These are phyloP conservation scores for Piaya cayana DNA, from an alignment of 2,113 vertebrate species.

Conservation along the genomic window DNA sequence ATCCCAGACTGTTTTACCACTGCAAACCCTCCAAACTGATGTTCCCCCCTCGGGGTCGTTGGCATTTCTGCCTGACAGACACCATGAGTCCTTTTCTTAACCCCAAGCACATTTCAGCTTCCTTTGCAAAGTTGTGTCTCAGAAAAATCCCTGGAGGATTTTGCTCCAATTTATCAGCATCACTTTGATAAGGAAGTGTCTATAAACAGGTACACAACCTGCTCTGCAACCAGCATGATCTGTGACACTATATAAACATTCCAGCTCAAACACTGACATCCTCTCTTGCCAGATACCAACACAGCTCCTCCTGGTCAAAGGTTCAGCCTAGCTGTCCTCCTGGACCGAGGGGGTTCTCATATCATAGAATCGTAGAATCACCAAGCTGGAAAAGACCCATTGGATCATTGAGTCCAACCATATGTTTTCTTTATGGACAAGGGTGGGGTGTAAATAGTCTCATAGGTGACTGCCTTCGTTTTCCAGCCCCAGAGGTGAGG, in stretches of 20 bases:
- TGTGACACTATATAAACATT: too few relatives aligned
- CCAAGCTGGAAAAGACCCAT: too few relatives aligned
- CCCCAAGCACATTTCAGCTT: not conserved
- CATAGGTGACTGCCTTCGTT: fast-evolving
- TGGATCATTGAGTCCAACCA: too few relatives aligned
- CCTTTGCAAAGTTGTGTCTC: not conserved
- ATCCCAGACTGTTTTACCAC: not conserved
- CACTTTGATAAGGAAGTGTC: not conserved
- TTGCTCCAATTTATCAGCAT: not conserved
- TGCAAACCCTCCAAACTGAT: not conserved
- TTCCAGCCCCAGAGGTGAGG: not conserved
- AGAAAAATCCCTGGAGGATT: not conserved
- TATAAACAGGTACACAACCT: not conserved
- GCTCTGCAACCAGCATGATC: not conserved
- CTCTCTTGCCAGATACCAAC: not conserved
- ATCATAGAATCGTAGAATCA: too few relatives aligned
- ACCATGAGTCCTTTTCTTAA: not conserved
- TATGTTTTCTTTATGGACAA: fast-evolving
- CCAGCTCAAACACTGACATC: not conserved
- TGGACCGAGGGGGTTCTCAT: fast-evolving
- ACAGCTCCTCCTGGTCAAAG: not conserved
- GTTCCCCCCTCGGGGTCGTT: not conserved
- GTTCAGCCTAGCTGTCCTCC: not conserved
- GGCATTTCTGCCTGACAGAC: not conserved
- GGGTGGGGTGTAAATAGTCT: not conserved